Evolutionary conservation across 2,888 invertebrate species (phyloP).

Genomic region (Acleris holmiana): DNA sequence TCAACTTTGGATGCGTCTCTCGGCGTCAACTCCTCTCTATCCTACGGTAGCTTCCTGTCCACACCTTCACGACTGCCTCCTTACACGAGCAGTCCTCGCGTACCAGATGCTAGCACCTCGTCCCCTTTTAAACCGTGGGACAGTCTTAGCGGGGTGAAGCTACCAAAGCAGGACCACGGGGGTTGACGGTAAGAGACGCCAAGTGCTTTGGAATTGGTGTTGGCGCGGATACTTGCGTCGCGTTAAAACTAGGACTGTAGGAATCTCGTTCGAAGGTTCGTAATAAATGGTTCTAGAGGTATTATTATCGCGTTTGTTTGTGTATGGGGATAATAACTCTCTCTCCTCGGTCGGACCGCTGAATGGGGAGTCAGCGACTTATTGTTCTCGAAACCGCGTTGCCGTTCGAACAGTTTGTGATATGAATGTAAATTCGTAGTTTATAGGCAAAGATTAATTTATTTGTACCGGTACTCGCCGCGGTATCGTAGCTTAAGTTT

Average conservation of each 20-base stretch:
- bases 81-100: conserved; percentile 76
- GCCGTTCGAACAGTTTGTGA: conserved; percentile 49
- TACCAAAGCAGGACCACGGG: conserved; percentile 66
- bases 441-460: conserved; percentile 24
- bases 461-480: conserved; percentile 43
- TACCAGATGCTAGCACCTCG: conserved; percentile 64
- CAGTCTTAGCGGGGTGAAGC: conserved; percentile 51
- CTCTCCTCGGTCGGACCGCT: conserved; percentile 57
- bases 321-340: conserved; percentile 75
- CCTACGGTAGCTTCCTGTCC: conserved; percentile 76
- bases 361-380: conserved; percentile 72
- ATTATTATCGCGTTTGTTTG: conserved; percentile 43
- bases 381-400: conserved; percentile 65
- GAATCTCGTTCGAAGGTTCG: conserved; percentile 32
- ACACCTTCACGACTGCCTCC: conserved; percentile 71
- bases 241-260: conserved; percentile 43
- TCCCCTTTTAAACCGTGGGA: conserved; percentile 77
- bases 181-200: conserved; percentile 62
- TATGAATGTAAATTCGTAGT: conserved; percentile 46
- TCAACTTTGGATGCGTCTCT: conserved; percentile 78
- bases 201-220: conserved; percentile 51
- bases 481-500: conserved; percentile 51
- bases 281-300: conserved; percentile 49
- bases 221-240: conserved; percentile 59
- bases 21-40: conserved; percentile 78